These are phyloP conservation scores for Pachyramphus minor DNA, from an alignment of 2,113 vertebrate species.

Conservation along the genomic window DNA sequence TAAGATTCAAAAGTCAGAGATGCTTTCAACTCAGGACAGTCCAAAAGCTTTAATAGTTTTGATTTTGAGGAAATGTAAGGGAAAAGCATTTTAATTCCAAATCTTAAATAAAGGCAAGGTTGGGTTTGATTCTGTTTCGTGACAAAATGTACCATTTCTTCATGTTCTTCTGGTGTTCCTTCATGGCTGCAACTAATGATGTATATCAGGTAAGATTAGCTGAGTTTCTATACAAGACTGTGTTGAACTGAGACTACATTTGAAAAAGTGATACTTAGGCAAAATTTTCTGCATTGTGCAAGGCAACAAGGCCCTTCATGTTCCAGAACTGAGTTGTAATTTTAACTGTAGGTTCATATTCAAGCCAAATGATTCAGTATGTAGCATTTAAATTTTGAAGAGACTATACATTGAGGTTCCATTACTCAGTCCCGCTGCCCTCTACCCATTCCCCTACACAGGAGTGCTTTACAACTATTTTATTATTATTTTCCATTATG, in stretches of 20 bases:
- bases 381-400: background rate
- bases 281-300: background rate
- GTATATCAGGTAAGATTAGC: background rate
- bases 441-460: background rate
- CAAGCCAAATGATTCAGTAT: background rate
- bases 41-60: background rate
- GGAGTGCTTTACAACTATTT: background rate
- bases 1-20: background rate
- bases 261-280: background rate
- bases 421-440: background rate
- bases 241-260: background rate
- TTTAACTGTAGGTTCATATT: background rate
- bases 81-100: background rate
- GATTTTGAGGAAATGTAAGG: background rate
- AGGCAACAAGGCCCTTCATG: background rate
- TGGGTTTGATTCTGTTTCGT: background rate
- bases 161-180: background rate
- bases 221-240: background rate
- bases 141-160: background rate
- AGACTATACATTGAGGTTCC: background rate
- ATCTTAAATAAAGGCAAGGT: background rate
- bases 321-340: background rate
- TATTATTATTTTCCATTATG: slow-evolving; percentile 38
- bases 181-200: background rate
- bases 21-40: background rate